A percentile compares a stretch with the other conserved stretches of the same genome.
These are phyloP conservation scores for Dendrolimus pini DNA, from an alignment of 2,888 invertebrate genomes.

Conservation along the genomic window DNA sequence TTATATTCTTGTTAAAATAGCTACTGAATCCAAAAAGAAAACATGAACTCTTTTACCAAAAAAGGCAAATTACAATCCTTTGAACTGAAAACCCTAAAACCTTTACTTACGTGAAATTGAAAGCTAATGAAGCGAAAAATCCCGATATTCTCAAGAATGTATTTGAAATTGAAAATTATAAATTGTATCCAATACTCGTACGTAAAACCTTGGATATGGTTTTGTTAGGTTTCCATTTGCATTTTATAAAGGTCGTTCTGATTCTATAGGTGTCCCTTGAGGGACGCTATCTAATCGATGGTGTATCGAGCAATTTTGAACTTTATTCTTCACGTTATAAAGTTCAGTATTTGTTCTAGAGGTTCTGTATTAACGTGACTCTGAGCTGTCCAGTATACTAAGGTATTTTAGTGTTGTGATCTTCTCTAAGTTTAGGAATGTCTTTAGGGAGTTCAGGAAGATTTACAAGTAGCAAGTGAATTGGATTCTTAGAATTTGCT, in stretches of 20 bases:
- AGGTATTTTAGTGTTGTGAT: too few species aligned
- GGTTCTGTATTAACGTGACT: not conserved
- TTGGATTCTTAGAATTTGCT: too few species aligned
- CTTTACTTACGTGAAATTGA: not conserved
- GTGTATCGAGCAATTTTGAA: not conserved
- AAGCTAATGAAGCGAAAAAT: not conserved
- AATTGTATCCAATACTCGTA: constrained; percentile 18
- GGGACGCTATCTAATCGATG: not conserved
- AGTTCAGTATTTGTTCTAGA: not conserved
- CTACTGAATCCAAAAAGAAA: too few species aligned
- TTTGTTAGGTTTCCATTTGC: constrained; percentile 18
- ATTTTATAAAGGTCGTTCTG: constrained; percentile 8
- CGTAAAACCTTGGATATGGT: constrained; percentile 16
- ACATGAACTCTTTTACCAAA: too few species aligned
- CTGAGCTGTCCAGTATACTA: too few species aligned
- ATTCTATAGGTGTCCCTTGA: not conserved
- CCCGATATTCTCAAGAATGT: not conserved
- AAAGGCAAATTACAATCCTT: not conserved
- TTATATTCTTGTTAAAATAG: too few species aligned
- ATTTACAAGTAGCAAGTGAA: too few species aligned
- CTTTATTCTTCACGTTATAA: not conserved
- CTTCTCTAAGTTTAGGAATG: not conserved
- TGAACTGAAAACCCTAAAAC: not conserved
- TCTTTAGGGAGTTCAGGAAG: too few species aligned
- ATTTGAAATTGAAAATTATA: constrained; percentile 1